phyloP scores from a whole-genome alignment of 2,888 invertebrate species.

The Acleris laterana region DNA sequence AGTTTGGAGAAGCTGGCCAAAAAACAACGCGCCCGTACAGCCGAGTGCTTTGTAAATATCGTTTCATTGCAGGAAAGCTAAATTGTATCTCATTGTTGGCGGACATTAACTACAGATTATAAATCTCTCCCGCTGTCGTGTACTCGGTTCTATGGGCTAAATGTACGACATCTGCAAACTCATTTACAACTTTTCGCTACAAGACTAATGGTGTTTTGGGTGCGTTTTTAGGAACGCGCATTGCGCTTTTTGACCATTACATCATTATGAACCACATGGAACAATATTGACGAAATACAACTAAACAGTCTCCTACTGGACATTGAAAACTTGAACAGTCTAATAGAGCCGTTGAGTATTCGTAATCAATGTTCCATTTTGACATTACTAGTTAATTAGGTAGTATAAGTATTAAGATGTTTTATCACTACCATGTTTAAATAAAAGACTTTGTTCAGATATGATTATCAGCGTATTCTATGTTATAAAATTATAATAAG shows the following conservation, averaged over 20 bases:
- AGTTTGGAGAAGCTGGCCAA: conserved; percentile 67
- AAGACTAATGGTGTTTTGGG: conserved; percentile 43
- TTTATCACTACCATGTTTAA: too few relatives aligned
- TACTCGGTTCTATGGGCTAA: conserved; percentile 44
- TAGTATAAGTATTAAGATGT: too few relatives aligned
- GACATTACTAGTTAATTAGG: too few relatives aligned
- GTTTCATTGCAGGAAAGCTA: conserved; percentile 66
- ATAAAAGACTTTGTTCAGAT: too few relatives aligned
- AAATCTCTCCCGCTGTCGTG: conserved; percentile 67
- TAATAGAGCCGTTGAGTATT: too few relatives aligned
- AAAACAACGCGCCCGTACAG: conserved; percentile 67
- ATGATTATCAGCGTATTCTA: too few relatives aligned
- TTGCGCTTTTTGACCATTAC: neutral
- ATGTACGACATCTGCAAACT: conserved; percentile 51
- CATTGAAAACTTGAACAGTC: too few relatives aligned
- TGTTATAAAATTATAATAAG: too few relatives aligned
- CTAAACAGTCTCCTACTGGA: neutral
- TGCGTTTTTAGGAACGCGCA: conserved; percentile 31
- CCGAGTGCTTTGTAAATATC: conserved; percentile 69
- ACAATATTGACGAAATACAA: too few relatives aligned
- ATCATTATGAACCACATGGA: too few relatives aligned
- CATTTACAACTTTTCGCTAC: conserved; percentile 53
- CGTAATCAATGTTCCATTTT: too few relatives aligned
- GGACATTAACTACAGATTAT: conserved; percentile 75
- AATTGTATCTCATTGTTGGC: conserved; percentile 77